Base-by-base conservation (phyloP, 2,797 vertebrate species). In the Fundulus diaphanus region DNA sequence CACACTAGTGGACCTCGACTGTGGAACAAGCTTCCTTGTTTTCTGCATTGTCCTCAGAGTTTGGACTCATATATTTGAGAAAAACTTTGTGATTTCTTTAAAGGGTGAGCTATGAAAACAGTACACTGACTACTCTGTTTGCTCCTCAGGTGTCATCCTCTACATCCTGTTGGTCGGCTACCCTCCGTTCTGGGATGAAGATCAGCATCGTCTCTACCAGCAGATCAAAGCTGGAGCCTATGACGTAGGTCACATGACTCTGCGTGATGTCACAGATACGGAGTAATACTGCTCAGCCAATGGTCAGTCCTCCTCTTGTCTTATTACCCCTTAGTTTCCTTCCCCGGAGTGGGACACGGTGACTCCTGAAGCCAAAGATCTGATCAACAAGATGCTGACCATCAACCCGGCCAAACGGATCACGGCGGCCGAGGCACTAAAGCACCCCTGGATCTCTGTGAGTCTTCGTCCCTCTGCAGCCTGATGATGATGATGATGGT, bases 151-250 rank as follows among this genome's bases (percentile, higher is more conserved):
- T 12, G 98, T 99, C 78, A 99, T 99, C 74, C 95, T 99, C 22
- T 99, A 99, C 90, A 99, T 99, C 85, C 87, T 99, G 57, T 90
- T 99, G 86, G 98, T 99, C 0, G 98, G 98, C 35, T 99, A 99
- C 74, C 98, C 98, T 20, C 98, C 98, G 0, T 99, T 99, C 89
- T 99, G 98, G 98, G 98, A 99, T 91, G 98, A 99, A 92, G 98
- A 99, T 81, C 98, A 99, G 76, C 98, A 99, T 89, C 95, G 98
- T 83, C 96, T 99, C 37, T 99, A 99, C 87, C 98, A 99, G 94
- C 98, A 99, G 93, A 99, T 99, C 95, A 99, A 99, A 94, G 98
- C 98, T n/a, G 98, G 98, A 31, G 98, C 98, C 77, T 99, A 99
- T 11, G 98, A 99, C 84, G 98, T 99, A 92, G 95, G 97, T 96